These are phyloP conservation scores for Ondatra zibethicus DNA, from an alignment of 2,113 vertebrate genomes.

Conservation along the genomic window DNA sequence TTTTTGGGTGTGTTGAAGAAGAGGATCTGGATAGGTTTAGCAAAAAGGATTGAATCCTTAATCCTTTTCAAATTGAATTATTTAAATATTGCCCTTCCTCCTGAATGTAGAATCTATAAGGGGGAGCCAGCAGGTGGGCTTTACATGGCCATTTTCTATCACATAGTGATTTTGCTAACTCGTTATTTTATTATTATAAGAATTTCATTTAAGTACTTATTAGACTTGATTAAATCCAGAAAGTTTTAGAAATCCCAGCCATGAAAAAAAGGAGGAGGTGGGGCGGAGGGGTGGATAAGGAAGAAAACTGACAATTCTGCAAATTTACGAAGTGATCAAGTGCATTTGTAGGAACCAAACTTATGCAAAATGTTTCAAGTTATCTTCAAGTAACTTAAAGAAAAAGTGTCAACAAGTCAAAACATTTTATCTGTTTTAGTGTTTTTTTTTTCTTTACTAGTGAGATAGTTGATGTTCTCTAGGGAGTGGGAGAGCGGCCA, in stretches of 20 bases:
- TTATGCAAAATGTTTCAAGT: background rate
- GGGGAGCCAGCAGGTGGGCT: background rate
- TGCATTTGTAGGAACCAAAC: background rate
- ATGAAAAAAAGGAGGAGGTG: background rate
- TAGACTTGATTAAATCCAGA: background rate
- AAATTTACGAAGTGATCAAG: background rate
- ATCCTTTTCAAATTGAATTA: too few relatives aligned
- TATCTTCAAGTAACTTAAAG: background rate
- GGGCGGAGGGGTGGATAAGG: background rate
- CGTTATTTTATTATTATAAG: background rate
- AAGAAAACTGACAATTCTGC: background rate
- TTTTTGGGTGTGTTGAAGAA: conserved; percentile 95
- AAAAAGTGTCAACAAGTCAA: background rate
- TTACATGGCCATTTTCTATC: background rate
- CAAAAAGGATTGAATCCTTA: conserved; percentile 90
- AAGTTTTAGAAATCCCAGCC: background rate
- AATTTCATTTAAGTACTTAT: background rate
- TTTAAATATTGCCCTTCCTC: background rate
- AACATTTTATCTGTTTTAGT: background rate
- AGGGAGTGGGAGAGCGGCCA: background rate
- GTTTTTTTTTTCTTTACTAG: too few relatives aligned
- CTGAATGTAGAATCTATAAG: background rate
- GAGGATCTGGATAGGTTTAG: conserved; percentile 92
- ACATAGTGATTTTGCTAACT: background rate
- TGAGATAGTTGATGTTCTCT: background rate